These are phyloP conservation scores for Diplodus puntazzo DNA, from an alignment of 2,797 vertebrate species.

Conservation along the genomic window DNA sequence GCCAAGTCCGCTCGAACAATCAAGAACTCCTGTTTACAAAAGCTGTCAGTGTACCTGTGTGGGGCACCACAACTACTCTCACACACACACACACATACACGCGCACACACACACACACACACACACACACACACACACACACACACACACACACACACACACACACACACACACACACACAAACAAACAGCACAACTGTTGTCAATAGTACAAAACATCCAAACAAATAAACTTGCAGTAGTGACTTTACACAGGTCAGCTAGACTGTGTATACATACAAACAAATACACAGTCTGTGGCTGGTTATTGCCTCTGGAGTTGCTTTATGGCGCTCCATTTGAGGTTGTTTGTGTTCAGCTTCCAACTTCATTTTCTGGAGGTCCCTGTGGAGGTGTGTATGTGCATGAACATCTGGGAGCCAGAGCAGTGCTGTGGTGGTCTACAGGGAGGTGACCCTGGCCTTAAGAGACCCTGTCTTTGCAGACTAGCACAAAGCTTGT, in stretches of 20 bases:
- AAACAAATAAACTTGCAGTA: conserved; percentile 15
- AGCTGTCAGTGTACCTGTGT: background rate
- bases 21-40: background rate
- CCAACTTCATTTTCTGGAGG: conserved; percentile 50
- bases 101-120: no score
- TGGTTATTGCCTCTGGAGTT: conserved; percentile 85
- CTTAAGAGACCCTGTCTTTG: conserved; percentile 85
- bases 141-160: background rate
- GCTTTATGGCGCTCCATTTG: conserved; percentile 57
- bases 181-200: background rate
- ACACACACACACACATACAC: no score
- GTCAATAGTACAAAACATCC: background rate
- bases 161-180: background rate
- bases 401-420: conserved; percentile 79
- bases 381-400: conserved; percentile 29
- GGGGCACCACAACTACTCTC: background rate
- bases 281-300: conserved; percentile 85
- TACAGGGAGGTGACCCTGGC: conserved; percentile 84
- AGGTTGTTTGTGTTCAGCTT: conserved; percentile 80
- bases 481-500: conserved; percentile 80
- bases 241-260: conserved; percentile 20
- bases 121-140: background rate
- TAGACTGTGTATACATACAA: conserved; percentile 44
- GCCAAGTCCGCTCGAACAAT: background rate
- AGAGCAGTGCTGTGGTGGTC: conserved; percentile 83